Base-by-base conservation (phyloP, 2,888 invertebrate genomes). In the Eledone cirrhosa region DNA sequence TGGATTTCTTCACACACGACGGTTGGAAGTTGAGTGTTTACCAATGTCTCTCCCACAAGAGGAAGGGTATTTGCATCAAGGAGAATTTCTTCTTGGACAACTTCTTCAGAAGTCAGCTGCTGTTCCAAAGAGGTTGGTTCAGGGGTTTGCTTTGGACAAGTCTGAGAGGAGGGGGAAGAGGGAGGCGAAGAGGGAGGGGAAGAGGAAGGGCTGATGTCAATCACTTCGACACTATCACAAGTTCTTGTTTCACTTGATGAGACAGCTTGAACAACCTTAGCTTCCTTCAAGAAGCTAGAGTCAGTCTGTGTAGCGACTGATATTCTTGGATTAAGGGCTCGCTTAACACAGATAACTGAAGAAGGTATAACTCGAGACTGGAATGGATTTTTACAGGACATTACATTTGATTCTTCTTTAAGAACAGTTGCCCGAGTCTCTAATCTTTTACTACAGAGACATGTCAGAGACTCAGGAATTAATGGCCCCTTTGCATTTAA, bases 291-390 rank as follows among this genome's bases (percentile, higher is more conserved):
- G 48, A 48, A 76, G 27, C 76, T 76, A 7, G 76, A 48, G 5
- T 76, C 76, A 19, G 76, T 76, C 47, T 76, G 76, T 3, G 76
- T 76, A 24, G 47, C 48, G n/a, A 76, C 47, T 76, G 76, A 76
- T 72, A 72, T 29, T 3, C 72, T 31, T n/a, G 72, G 72, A 41
- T 72, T 72, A 13, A 22, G 29, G 41, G 31, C 5, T 41, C 41
- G 41, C 41, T 41, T 41, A 41, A 41, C 41, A 41, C 41, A 41
- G 41, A 41, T 41, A 41, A 41, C 41, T 41, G 41, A 41, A 41
- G 41, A 41, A 8, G 41, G 41, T 41, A 41, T 41, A 41, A 41
- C 41, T 41, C 41, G 41, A 41, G 41, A 41, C 11, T 41, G 41
- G 41, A 41, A 41, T 41, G 41, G 41, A 41, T 41, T 41, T 41